Evolutionary conservation across 2,113 vertebrate species (phyloP).

Genomic region (Heterotis niloticus): DNA sequence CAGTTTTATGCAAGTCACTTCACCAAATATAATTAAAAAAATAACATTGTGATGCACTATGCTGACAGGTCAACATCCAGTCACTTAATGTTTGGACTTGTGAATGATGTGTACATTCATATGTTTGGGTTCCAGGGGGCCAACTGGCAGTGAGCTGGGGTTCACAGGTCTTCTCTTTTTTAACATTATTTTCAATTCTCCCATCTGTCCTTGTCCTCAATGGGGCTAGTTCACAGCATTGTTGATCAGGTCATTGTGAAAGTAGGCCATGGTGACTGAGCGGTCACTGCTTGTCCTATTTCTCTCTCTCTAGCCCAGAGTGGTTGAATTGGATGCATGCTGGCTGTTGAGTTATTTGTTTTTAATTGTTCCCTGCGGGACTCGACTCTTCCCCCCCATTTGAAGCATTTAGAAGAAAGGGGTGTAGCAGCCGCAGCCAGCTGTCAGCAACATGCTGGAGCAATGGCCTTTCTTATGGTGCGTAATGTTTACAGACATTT

Average conservation of each 20-base stretch:
- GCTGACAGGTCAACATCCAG: too few species aligned
- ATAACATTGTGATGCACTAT: too few species aligned
- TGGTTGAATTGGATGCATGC: not conserved
- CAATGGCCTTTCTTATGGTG: not conserved
- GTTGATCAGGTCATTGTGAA: not conserved
- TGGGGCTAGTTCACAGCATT: not conserved
- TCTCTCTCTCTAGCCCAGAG: not conserved
- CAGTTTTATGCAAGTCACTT: too few species aligned
- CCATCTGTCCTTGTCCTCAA: not conserved
- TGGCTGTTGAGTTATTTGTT: slow-evolving; percentile 16
- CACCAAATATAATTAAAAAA: too few species aligned
- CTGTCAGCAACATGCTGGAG: not conserved
- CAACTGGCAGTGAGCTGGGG: too few species aligned
- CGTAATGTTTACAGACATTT: not conserved
- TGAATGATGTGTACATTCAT: too few species aligned
- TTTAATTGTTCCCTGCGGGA: slow-evolving; percentile 4
- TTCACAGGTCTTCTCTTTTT: too few species aligned
- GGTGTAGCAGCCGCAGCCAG: not conserved
- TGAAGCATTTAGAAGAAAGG: not conserved
- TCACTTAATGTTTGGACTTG: too few species aligned
- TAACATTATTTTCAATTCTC: too few species aligned
- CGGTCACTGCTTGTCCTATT: not conserved
- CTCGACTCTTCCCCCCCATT: not conserved
- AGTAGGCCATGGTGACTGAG: not conserved
- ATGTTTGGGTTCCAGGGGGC: too few species aligned